Percentiles rank a stretch among this genome's conserved stretches.
Evolutionary conservation across 2,113 vertebrate species (phyloP).

Genomic region (Tamias sibiricus): DNA sequence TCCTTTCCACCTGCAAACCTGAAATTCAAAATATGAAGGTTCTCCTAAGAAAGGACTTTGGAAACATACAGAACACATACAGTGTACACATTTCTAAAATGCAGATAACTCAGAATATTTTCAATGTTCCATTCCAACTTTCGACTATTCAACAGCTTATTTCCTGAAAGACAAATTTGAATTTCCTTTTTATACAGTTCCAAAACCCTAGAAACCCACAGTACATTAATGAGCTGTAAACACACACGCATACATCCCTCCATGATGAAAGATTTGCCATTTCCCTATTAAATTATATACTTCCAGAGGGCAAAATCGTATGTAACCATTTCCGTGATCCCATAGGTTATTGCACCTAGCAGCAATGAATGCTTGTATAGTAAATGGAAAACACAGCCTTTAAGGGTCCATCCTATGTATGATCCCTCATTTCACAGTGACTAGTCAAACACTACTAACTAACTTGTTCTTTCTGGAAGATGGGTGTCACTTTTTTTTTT

Average conservation of each 20-base stretch:
- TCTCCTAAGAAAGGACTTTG: neutral
- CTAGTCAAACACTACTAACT: neutral
- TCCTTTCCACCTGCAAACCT: neutral
- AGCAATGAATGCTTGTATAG: neutral
- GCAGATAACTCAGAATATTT: neutral
- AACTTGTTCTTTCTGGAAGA: conserved; percentile 7
- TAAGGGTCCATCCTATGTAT: neutral
- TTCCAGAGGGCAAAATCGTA: neutral
- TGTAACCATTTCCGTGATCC: neutral
- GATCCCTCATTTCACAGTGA: neutral
- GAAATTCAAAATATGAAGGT: neutral
- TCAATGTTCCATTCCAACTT: neutral
- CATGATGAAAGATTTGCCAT: neutral
- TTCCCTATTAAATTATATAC: neutral
- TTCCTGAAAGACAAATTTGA: conserved; percentile 39
- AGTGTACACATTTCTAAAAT: neutral
- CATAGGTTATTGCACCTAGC: neutral
- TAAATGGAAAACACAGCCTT: neutral
- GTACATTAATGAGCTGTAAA: neutral
- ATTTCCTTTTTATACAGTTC: neutral
- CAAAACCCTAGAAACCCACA: conserved; percentile 9
- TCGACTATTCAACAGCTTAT: conserved; percentile 33
- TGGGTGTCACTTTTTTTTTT: too few species aligned
- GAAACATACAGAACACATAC: neutral
- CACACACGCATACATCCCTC: neutral